phyloP scores from a whole-genome alignment of 1,140 invertebrate genomes.

The Pogonomyrmex barbatus region DNA sequence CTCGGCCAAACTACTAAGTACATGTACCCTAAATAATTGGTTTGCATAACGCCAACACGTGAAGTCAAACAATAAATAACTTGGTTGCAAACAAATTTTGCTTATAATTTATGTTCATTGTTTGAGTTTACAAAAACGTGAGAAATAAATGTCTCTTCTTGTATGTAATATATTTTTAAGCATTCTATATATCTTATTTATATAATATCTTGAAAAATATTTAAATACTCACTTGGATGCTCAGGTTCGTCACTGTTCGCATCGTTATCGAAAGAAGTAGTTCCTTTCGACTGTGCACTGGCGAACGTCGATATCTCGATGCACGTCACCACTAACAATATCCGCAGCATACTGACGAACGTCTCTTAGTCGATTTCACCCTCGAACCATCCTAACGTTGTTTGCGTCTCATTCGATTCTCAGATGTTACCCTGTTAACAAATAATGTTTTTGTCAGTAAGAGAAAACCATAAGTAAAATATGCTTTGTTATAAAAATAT shows the following conservation, averaged over 20 bases:
- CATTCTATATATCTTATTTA: not conserved
- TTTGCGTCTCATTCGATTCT: slow-evolving; percentile 54
- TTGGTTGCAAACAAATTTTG: not conserved
- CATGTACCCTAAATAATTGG: slow-evolving; percentile 46
- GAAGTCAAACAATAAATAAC: slow-evolving; percentile 18
- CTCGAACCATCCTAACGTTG: slow-evolving; percentile 72
- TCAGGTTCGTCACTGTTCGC: slow-evolving; percentile 80
- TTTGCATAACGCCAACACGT: not conserved
- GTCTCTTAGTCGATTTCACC: slow-evolving; percentile 75
- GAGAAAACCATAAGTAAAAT: not conserved
- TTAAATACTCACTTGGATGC: slow-evolving; percentile 80
- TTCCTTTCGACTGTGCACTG: slow-evolving; percentile 80
- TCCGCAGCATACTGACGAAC: slow-evolving; percentile 79
- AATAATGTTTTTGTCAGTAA: slow-evolving; percentile 24
- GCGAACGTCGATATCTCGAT: slow-evolving; percentile 82
- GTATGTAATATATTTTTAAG: not conserved
- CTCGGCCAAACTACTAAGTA: slow-evolving; percentile 37
- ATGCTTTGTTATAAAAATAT: not conserved
- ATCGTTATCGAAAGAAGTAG: slow-evolving; percentile 76
- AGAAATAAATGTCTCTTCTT: not conserved
- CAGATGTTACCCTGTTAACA: slow-evolving; percentile 28
- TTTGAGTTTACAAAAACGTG: not conserved
- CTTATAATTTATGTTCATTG: not conserved
- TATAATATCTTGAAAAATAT: not conserved
- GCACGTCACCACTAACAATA: slow-evolving; percentile 80